These are phyloP conservation scores for Accipiter cooperii DNA, from an alignment of 2,113 vertebrate species.

Conservation along the genomic window DNA sequence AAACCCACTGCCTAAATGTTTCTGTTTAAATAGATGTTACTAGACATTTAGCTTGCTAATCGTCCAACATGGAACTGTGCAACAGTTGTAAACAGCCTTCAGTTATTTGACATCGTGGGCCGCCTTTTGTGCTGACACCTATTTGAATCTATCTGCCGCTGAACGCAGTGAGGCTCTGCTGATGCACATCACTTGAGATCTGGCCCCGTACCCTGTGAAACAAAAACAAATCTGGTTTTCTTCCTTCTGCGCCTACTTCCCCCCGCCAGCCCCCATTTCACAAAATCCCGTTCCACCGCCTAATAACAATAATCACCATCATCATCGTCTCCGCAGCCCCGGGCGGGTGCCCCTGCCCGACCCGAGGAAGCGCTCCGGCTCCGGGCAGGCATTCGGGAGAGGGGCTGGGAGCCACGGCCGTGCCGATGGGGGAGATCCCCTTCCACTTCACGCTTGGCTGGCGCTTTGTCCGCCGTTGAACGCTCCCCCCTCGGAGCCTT, in stretches of 20 bases:
- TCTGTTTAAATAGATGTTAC: neutral
- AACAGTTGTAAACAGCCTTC: too few relatives aligned
- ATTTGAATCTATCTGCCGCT: neutral
- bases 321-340: neutral
- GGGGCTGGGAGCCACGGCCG: neutral
- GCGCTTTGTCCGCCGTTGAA: constrained; percentile 72
- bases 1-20: neutral
- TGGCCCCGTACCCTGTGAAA: neutral
- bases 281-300: neutral
- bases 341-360: neutral
- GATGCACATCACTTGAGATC: neutral
- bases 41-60: neutral
- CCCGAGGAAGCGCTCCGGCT: neutral
- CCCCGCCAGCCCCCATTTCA: neutral
- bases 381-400: neutral
- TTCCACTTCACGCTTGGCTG: constrained; percentile 76
- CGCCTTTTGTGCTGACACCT: neutral
- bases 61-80: too few relatives aligned
- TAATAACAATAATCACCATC: neutral
- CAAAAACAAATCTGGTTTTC: neutral
- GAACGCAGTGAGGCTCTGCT: neutral
- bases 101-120: too few relatives aligned
- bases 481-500: constrained; percentile 63
- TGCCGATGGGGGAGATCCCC: constrained; percentile 31
- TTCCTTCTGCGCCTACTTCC: neutral